A percentile compares a stretch with the other conserved stretches of the same genome.
Conservation (phyloP, 2,113 vertebrate species). For the Trichechus manatus region DNA sequence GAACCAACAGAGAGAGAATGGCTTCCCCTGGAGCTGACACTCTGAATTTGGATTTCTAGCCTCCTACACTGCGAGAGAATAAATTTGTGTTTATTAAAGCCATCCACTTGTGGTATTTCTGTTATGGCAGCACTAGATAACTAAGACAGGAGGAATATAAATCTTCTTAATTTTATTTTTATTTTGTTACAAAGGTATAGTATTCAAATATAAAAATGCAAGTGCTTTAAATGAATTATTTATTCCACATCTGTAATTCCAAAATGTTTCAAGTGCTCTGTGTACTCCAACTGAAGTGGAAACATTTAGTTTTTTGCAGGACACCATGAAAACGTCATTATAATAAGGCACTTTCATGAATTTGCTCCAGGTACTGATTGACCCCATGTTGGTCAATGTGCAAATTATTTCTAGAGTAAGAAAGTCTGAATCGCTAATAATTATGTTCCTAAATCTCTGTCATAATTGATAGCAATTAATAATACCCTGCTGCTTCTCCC, state of each 20-base stretch:
- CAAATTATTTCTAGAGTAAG: slow-evolving; percentile 40
- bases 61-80: too few species aligned
- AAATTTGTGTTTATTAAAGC: too few species aligned
- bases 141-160: background rate
- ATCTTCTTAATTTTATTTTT: background rate
- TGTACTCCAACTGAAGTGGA: background rate
- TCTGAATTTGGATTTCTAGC: too few species aligned
- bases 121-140: too few species aligned
- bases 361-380: background rate
- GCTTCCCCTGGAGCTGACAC: too few species aligned
- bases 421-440: background rate
- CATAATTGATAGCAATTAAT: slow-evolving; percentile 18
- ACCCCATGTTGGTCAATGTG: background rate
- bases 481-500: background rate
- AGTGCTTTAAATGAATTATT: background rate
- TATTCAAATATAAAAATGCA: background rate
- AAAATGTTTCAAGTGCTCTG: slow-evolving; percentile 7
- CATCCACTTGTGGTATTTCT: too few species aligned
- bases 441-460: slow-evolving; percentile 26
- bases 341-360: background rate
- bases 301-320: background rate
- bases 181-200: background rate
- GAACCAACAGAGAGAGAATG: too few species aligned
- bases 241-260: background rate
- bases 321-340: background rate